Base-by-base conservation (phyloP, 2,888 invertebrate genomes). In the Fragum whitleyi region DNA sequence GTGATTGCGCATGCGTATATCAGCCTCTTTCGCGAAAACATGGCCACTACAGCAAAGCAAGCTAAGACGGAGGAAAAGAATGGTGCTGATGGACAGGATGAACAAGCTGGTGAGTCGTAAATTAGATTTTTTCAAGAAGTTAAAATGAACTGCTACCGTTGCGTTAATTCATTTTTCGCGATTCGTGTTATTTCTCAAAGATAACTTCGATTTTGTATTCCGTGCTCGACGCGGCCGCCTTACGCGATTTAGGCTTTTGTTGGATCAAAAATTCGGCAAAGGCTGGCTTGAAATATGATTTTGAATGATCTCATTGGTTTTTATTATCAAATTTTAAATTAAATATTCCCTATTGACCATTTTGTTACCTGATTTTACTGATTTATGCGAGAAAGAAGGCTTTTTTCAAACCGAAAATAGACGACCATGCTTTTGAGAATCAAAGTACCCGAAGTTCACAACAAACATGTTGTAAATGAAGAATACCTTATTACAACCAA, bases 31-130 rank as follows among this genome's bases (percentile, higher is more conserved):
- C 78, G 80, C 81, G 91, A 87, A 92, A 92, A 91, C 83, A 93
- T 93, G 93, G 93, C 93, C 90, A 91, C 93, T 84, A 89, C 89
- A 81, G 91, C 93, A 67, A 93, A 93, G 90, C 91, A 91, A 79
- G 87, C 89, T 75, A 93, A 93, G 89, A 85, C 91, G 53, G 93
- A 93, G 71, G 92, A 90, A 71, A 93, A 93, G 90, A 92, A 92
- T 83, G 93, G 93, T 83, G 92, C 92, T 79, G 93, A 93, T 86
- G 89, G 89, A 79, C 89, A 91, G 65, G 92, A 92, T 83, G 93
- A 93, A 86, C 92, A 91, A 83, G 92, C 92, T 74, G 93, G 93
- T 93, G 87, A 89, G 77, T 73, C 1, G 5, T 42, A 26, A 42
- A 61, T 26, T 26, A 28, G 1, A 26, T 57, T 21, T 28, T 28